A percentile compares a stretch with the other conserved stretches of the same genome.
These are phyloP conservation scores for Venustaconcha ellipsiformis DNA, from an alignment of 1,140 invertebrate species.

Conservation along the genomic window DNA sequence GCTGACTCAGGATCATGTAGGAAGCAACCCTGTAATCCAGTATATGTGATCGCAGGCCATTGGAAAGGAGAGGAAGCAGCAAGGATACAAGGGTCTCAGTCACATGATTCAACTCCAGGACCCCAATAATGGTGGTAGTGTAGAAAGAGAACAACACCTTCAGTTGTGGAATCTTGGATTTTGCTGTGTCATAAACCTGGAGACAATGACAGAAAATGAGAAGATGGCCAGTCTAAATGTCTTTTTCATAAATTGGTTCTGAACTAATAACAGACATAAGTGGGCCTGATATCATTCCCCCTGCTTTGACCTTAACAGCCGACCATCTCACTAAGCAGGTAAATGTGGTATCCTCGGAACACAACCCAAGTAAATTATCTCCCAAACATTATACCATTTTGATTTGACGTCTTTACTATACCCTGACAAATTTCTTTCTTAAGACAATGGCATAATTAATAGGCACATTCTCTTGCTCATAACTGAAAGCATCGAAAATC, in stretches of 20 bases:
- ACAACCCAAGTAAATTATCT: too few relatives aligned
- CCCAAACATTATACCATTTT: too few relatives aligned
- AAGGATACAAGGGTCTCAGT: slow-evolving; percentile 79
- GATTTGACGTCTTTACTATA: too few relatives aligned
- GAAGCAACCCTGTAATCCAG: slow-evolving; percentile 79
- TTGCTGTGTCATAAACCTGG: slow-evolving; percentile 30
- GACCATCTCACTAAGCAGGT: too few relatives aligned
- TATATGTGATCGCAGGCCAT: slow-evolving; percentile 77
- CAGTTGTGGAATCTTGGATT: slow-evolving; percentile 61
- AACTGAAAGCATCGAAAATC: too few relatives aligned
- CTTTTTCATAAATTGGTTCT: background rate
- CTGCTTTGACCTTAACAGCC: too few relatives aligned
- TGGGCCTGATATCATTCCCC: too few relatives aligned
- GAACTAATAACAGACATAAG: too few relatives aligned
- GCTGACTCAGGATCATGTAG: slow-evolving; percentile 80
- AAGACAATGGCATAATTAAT: too few relatives aligned
- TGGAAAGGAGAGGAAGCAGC: slow-evolving; percentile 78
- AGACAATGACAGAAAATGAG: background rate
- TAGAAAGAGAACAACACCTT: slow-evolving; percentile 84
- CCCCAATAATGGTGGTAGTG: slow-evolving; percentile 79
- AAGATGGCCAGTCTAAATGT: background rate
- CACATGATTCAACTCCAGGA: slow-evolving; percentile 74
- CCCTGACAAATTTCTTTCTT: too few relatives aligned
- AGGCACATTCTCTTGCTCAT: too few relatives aligned
- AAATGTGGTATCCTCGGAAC: too few relatives aligned